These are phyloP conservation scores for Poeciliopsis presidionis DNA, from an alignment of 2,797 vertebrate genomes.

Conservation along the genomic window DNA sequence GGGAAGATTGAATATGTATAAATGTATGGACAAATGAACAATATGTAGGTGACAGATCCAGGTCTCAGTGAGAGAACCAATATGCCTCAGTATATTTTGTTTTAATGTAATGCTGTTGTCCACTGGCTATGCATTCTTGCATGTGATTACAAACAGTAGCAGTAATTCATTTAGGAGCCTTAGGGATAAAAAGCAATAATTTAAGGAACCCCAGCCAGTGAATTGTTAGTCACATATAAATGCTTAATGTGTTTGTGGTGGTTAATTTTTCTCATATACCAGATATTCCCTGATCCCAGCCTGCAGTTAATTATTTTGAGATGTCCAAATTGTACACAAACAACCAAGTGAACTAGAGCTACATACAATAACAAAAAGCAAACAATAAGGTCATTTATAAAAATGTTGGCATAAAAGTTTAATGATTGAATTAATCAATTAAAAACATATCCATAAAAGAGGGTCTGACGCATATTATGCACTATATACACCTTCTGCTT, in stretches of 20 bases:
- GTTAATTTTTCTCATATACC: not conserved
- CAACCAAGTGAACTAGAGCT: not conserved
- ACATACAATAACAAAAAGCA: not conserved
- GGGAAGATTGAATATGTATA: not conserved
- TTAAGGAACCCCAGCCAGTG: constrained; percentile 11
- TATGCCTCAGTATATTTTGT: constrained; percentile 43
- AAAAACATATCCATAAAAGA: not conserved
- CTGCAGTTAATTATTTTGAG: not conserved
- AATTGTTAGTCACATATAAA: not conserved
- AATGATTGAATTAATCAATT: not conserved
- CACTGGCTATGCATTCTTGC: constrained; percentile 35
- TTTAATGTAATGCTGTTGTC: constrained; percentile 18
- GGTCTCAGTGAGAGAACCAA: constrained; percentile 28
- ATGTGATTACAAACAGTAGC: constrained; percentile 14
- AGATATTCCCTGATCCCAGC: not conserved
- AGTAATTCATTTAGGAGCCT: constrained; percentile 7
- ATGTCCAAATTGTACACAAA: not conserved
- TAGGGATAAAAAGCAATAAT: constrained; percentile 11
- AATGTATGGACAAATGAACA: not conserved
- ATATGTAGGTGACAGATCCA: constrained; percentile 48
- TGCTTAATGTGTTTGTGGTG: not conserved
- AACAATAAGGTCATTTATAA: not conserved
- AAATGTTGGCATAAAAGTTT: not conserved
- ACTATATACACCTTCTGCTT: not conserved
- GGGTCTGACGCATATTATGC: not conserved